Evolutionary conservation across 2,888 invertebrate genomes (phyloP).

Genomic region (Argyra leucocephala): DNA sequence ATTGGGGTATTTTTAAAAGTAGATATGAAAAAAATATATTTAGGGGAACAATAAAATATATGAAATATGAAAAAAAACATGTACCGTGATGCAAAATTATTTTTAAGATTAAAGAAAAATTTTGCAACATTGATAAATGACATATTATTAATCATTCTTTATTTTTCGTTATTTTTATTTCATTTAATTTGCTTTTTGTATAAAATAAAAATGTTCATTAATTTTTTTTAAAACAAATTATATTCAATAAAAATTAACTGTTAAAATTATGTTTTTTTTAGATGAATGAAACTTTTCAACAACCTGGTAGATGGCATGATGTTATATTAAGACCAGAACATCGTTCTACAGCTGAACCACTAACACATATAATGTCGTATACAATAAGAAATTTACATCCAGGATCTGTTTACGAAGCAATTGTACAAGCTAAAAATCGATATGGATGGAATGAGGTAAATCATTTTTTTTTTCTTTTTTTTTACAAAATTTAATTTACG

Average conservation of each 20-base stretch:
- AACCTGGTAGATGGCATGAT: conserved; percentile 62
- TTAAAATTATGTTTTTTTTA: conserved; percentile 34
- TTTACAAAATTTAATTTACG: not conserved
- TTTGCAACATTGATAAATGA: too few relatives aligned
- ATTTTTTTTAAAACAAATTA: too few relatives aligned
- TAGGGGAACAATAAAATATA: too few relatives aligned
- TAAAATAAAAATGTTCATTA: too few relatives aligned
- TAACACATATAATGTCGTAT: conserved; percentile 53
- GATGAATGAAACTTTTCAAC: conserved; percentile 64
- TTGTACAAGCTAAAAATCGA: conserved; percentile 64
- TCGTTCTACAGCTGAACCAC: conserved; percentile 42
- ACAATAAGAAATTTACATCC: conserved; percentile 55
- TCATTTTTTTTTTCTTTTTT: not conserved
- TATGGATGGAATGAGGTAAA: conserved; percentile 62
- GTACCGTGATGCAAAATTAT: too few relatives aligned
- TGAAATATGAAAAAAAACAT: too few relatives aligned
- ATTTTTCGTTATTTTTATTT: too few relatives aligned
- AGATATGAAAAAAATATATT: too few relatives aligned
- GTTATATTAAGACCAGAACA: conserved; percentile 43
- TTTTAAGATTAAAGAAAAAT: too few relatives aligned
- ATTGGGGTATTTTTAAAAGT: too few relatives aligned
- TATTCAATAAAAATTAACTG: not conserved
- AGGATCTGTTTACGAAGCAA: conserved; percentile 61
- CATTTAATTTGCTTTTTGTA: too few relatives aligned
- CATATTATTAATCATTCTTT: too few relatives aligned